phyloP scores from a whole-genome alignment of 2,888 invertebrate species.

The Hyalella azteca region DNA sequence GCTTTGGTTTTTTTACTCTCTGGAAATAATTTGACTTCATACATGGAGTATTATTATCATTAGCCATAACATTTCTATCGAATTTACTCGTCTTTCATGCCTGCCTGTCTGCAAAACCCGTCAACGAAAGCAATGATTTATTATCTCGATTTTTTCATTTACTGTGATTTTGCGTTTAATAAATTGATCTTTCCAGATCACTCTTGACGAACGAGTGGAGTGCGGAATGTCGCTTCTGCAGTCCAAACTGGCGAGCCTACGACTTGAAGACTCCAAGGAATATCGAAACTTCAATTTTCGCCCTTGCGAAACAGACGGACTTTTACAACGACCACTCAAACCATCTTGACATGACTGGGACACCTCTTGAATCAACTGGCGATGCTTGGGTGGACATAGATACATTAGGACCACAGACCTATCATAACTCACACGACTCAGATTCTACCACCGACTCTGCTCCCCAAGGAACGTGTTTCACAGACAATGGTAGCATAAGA shows the following conservation, averaged over 20 bases:
- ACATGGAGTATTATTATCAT: no score
- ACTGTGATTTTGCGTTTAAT: no score
- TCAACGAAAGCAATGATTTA: no score
- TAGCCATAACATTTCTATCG: no score
- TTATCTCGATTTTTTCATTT: no score
- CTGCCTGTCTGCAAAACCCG: no score
- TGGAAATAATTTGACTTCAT: no score
- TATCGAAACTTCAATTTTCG: not conserved
- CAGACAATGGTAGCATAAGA: not conserved
- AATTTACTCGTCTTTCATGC: no score
- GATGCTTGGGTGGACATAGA: not conserved
- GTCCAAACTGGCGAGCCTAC: not conserved
- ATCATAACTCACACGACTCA: not conserved
- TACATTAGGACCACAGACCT: not conserved
- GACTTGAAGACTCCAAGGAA: not conserved
- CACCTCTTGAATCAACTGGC: not conserved
- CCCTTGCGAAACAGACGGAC: not conserved
- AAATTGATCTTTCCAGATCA: not conserved
- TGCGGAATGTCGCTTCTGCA: not conserved
- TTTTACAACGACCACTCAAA: not conserved
- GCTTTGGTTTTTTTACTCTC: no score
- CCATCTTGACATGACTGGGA: not conserved
- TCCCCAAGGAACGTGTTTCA: not conserved
- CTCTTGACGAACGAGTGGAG: not conserved
- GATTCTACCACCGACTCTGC: not conserved